Percentiles rank a stretch among this genome's conserved stretches.
Conservation (phyloP, 2,888 invertebrate species). For the Stictocephala bisonia region DNA sequence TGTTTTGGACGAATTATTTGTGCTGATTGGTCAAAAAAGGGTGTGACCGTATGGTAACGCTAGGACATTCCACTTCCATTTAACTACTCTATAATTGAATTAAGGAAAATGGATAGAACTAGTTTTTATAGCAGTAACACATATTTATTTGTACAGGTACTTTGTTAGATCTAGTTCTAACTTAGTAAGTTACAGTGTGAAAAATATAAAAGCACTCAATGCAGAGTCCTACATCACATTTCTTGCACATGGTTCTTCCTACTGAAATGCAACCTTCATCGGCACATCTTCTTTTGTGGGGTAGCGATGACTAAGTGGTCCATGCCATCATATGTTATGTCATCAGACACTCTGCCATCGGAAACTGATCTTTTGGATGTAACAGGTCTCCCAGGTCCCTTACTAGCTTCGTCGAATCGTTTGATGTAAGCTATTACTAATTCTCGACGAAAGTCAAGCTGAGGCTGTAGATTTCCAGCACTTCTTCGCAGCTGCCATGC, state of each 20-base stretch:
- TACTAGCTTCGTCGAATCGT: conserved; percentile 15
- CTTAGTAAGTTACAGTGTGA: background rate
- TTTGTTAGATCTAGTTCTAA: background rate
- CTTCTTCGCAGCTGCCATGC: conserved; percentile 24
- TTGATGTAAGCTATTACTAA: conserved; percentile 1
- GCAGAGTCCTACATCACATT: conserved; percentile 9
- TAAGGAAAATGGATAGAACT: background rate
- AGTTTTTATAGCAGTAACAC: background rate
- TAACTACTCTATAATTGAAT: background rate
- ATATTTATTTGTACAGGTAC: background rate
- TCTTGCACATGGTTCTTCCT: conserved; percentile 1
- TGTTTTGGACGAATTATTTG: too few species aligned
- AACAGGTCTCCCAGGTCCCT: conserved; percentile 18
- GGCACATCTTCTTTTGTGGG: background rate
- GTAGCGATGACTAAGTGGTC: background rate
- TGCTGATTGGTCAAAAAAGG: too few species aligned
- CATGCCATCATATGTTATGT: background rate
- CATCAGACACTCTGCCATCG: background rate
- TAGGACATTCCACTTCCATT: background rate
- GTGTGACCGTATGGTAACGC: background rate
- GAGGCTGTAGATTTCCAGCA: conserved; percentile 4
- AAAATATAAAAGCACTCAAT: background rate
- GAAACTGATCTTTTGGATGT: conserved; percentile 7
- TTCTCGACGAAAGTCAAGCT: conserved; percentile 38
- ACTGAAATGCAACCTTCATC: background rate